A percentile compares a stretch with the other conserved stretches of the same genome.
These are phyloP conservation scores for Alouatta palliata DNA, from an alignment of 2,113 vertebrate species.

Conservation along the genomic window DNA sequence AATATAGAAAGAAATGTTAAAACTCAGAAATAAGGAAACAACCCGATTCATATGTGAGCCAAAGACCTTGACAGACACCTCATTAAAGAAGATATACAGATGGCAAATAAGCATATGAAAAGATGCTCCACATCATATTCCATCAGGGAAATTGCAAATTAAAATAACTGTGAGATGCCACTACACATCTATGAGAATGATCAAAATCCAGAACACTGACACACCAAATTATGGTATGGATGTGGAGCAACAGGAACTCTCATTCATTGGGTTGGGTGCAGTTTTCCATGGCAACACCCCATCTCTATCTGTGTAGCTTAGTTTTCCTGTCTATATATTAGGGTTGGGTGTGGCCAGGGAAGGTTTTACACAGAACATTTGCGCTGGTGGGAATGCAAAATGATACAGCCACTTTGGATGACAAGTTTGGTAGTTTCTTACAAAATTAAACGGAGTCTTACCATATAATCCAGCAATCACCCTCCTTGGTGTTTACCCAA, in stretches of 20 bases:
- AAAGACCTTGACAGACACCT: not conserved
- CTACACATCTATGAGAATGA: not conserved
- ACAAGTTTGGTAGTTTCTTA: not conserved
- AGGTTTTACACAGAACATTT: not conserved
- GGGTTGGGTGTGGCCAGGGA: not conserved
- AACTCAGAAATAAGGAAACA: not conserved
- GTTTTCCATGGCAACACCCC: not conserved
- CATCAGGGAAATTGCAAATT: not conserved
- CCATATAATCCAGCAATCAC: not conserved
- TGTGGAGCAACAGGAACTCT: not conserved
- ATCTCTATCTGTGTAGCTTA: not conserved
- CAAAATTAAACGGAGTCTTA: not conserved
- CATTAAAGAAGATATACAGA: not conserved
- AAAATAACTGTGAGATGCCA: not conserved
- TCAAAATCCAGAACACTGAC: not conserved
- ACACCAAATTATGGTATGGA: not conserved
- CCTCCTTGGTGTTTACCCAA: not conserved
- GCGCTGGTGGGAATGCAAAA: not conserved
- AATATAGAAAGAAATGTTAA: not conserved
- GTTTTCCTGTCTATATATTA: not conserved
- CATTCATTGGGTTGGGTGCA: not conserved
- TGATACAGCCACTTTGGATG: not conserved
- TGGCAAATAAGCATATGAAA: not conserved
- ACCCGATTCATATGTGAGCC: not conserved
- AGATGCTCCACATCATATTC: not conserved